phyloP scores from a whole-genome alignment of 2,888 invertebrate genomes.

The Malthinus flaveolus region DNA sequence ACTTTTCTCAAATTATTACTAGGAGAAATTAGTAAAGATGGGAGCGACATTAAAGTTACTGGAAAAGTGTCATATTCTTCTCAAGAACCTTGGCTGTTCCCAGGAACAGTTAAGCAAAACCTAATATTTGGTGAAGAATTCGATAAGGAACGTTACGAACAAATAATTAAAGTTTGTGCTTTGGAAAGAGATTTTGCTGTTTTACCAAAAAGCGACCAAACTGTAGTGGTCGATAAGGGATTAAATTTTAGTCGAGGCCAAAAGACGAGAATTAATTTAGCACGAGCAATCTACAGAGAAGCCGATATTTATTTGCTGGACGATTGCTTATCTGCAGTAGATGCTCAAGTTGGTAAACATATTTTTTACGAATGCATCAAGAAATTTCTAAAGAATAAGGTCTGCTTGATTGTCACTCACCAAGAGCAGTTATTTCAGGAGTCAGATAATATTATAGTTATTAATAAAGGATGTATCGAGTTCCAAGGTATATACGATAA shows the following conservation, averaged over 20 bases:
- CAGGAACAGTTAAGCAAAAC: constrained; percentile 68
- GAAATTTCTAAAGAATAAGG: constrained; percentile 58
- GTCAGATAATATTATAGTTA: constrained; percentile 58
- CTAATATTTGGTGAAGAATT: constrained; percentile 70
- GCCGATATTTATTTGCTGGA: constrained; percentile 77
- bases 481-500: constrained; percentile 61
- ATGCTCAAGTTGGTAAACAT: constrained; percentile 69
- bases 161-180: constrained; percentile 64
- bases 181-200: constrained; percentile 68
- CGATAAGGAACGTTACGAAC: constrained; percentile 59
- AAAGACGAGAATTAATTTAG: constrained; percentile 75
- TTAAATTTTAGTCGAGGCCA: constrained; percentile 79
- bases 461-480: constrained; percentile 59
- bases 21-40: constrained; percentile 67
- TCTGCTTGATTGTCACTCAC: constrained; percentile 66
- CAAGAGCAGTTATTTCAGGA: constrained; percentile 62
- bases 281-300: constrained; percentile 70
- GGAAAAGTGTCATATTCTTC: constrained; percentile 63
- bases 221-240: constrained; percentile 73
- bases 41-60: constrained; percentile 66
- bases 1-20: constrained; percentile 59
- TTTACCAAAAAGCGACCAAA: constrained; percentile 72
- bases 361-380: constrained; percentile 71
- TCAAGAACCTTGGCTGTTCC: constrained; percentile 64
- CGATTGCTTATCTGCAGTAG: constrained; percentile 78